phyloP scores from a whole-genome alignment of 2,888 invertebrate species.

The Noctua janthina region DNA sequence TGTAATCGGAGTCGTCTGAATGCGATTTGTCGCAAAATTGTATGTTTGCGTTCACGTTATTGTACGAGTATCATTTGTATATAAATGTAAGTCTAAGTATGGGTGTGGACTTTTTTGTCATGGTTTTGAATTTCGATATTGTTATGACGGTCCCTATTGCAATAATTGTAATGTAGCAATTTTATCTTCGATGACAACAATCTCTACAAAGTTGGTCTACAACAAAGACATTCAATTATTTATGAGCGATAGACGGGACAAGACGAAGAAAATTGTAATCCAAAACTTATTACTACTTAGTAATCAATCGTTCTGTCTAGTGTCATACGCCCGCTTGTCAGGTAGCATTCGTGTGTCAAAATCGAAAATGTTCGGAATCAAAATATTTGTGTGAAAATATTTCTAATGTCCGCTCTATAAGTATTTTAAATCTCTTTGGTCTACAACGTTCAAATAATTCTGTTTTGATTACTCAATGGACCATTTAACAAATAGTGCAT shows the following conservation, averaged over 20 bases:
- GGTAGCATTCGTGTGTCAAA: no score
- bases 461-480: background rate
- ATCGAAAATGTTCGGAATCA: no score
- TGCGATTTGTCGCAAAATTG: background rate
- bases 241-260: no score
- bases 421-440: background rate
- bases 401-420: no score
- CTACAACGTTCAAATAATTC: background rate
- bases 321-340: no score
- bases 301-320: no score
- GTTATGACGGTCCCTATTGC: background rate
- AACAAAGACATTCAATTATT: no score
- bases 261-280: no score
- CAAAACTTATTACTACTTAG: no score
- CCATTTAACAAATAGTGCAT: background rate
- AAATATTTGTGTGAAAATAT: no score
- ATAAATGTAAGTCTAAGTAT: slow-evolving; percentile 2
- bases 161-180: background rate
- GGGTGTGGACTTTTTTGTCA: slow-evolving; percentile 2
- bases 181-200: background rate
- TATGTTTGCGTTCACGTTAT: slow-evolving; percentile 12
- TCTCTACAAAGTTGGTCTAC: no score
- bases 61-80: background rate
- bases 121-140: slow-evolving; percentile 14
- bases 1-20: slow-evolving; percentile 22